phyloP scores from a whole-genome alignment of 2,888 invertebrate species.

The Parnassius glacialis region DNA sequence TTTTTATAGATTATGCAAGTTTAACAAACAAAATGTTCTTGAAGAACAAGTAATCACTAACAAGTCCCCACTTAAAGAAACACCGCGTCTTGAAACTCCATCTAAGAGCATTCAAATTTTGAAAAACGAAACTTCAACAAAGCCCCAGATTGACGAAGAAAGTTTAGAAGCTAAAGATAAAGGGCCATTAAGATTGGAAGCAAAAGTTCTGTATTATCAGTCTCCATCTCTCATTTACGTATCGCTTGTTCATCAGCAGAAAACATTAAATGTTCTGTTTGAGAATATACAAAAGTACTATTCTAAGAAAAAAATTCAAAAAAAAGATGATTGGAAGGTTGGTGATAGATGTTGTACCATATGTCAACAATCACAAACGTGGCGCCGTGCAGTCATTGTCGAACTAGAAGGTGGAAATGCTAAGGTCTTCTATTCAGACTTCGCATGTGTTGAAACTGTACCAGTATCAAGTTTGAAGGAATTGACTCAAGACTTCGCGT shows the following conservation, averaged over 20 bases:
- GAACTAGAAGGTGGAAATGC: conserved; percentile 57
- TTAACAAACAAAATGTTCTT: conserved; percentile 46
- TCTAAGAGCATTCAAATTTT: conserved; percentile 43
- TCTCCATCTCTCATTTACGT: conserved; percentile 83
- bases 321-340: conserved; percentile 68
- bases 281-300: conserved; percentile 80
- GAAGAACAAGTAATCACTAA: conserved; percentile 51
- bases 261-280: conserved; percentile 68
- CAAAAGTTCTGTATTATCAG: conserved; percentile 70
- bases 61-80: conserved; percentile 44
- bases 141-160: conserved; percentile 36
- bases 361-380: conserved; percentile 75
- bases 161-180: conserved; percentile 67
- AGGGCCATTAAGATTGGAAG: conserved; percentile 72
- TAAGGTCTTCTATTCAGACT: conserved; percentile 85
- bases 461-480: conserved; percentile 66
- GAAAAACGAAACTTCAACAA: conserved; percentile 34
- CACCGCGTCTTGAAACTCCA: conserved; percentile 29
- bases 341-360: conserved; percentile 73
- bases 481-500: conserved; percentile 73
- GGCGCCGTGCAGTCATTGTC: conserved; percentile 82
- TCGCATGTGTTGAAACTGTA: conserved; percentile 78
- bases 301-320: conserved; percentile 41
- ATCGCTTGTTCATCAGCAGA: conserved; percentile 67
- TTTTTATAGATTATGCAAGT: conserved; percentile 50